phyloP scores from a whole-genome alignment of 1,140 invertebrate genomes.

The Drosophila pseudoananassae region DNA sequence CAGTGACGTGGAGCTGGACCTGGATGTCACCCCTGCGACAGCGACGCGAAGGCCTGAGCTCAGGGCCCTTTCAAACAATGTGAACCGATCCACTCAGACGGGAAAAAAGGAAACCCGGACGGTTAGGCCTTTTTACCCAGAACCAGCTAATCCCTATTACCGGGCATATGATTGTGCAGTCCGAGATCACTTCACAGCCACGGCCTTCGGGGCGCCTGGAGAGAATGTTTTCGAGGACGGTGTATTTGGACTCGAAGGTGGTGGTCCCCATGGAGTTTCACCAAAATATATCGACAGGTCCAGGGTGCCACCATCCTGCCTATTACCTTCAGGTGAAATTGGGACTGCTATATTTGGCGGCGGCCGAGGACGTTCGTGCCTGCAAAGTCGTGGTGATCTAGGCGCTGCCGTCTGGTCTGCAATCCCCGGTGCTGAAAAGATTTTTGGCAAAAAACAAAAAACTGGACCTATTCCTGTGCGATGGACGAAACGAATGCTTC shows the following conservation, averaged over 20 bases:
- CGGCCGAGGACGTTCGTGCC: background rate
- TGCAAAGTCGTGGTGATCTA: background rate
- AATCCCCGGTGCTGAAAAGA: background rate
- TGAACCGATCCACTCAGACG: conserved; percentile 58
- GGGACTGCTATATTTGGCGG: background rate
- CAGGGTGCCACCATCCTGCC: conserved; percentile 4
- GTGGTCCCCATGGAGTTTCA: conserved; percentile 40
- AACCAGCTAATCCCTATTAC: conserved; percentile 21
- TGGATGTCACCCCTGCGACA: conserved; percentile 63
- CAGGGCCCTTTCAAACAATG: conserved; percentile 8
- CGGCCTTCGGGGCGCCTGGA: conserved; percentile 36
- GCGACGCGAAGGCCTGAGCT: background rate
- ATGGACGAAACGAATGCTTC: conserved; percentile 26
- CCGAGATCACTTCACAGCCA: conserved; percentile 57
- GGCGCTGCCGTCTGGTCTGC: background rate
- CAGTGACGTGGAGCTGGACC: conserved; percentile 70
- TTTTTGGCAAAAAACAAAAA: background rate
- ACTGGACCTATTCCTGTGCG: conserved; percentile 35
- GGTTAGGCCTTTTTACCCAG: conserved; percentile 24
- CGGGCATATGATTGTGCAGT: conserved; percentile 50
- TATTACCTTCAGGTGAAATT: background rate
- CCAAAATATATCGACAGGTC: conserved; percentile 21
- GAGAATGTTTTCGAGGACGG: conserved; percentile 62
- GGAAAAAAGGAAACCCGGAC: conserved; percentile 17
- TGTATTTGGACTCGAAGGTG: conserved; percentile 43